Evolutionary conservation across 2,113 vertebrate genomes (phyloP).

Genomic region (Heterotilapia buettikoferi): DNA sequence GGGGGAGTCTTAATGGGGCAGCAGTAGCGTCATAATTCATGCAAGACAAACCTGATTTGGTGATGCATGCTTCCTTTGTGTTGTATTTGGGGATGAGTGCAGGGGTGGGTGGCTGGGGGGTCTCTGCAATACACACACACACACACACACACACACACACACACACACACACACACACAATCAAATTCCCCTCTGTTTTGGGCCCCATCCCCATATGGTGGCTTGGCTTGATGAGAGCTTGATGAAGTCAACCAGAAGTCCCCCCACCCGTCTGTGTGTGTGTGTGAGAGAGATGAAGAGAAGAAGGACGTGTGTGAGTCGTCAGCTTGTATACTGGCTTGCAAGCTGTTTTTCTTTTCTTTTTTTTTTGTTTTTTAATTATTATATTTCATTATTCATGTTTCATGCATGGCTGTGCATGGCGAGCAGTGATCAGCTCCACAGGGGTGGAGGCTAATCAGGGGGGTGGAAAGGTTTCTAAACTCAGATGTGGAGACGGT

Average conservation of each 20-base stretch:
- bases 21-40: slow-evolving; percentile 63
- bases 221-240: slow-evolving; percentile 70
- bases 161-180: slow-evolving; percentile 12
- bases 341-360: slow-evolving; percentile 52
- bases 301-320: slow-evolving; percentile 36
- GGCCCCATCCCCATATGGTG: slow-evolving; percentile 72
- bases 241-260: slow-evolving; percentile 68
- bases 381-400: slow-evolving; percentile 70
- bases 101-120: neutral
- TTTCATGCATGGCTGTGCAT: slow-evolving; percentile 64
- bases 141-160: slow-evolving; percentile 19
- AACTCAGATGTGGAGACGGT: slow-evolving; percentile 23
- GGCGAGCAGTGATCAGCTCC: slow-evolving; percentile 41
- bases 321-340: slow-evolving; percentile 54
- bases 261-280: neutral
- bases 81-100: slow-evolving; percentile 25
- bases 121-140: slow-evolving; percentile 15
- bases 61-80: slow-evolving; percentile 70
- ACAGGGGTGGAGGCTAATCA: slow-evolving; percentile 44
- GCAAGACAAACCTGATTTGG: slow-evolving; percentile 67
- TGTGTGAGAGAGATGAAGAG: neutral
- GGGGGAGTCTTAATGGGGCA: slow-evolving; percentile 45
- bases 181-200: slow-evolving; percentile 58
- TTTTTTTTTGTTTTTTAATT: neutral
- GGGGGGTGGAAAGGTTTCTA: slow-evolving; percentile 14